Base-by-base conservation (phyloP, 2,113 vertebrate genomes). In the Mesoclemmys tuberculata region DNA sequence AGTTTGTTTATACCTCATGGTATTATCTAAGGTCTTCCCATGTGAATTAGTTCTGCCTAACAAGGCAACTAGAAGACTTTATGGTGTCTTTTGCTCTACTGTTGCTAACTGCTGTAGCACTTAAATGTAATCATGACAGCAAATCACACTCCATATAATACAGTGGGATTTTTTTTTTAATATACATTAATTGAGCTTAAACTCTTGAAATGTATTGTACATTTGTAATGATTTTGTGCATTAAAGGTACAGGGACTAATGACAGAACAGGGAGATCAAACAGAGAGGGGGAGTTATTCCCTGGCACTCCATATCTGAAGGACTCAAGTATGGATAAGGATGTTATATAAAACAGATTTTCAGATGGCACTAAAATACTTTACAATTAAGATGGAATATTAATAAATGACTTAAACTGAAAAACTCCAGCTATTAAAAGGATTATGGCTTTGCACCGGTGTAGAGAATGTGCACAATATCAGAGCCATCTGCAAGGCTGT, bases 381-480 rank as follows among this genome's bases (percentile, higher is more conserved):
- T 90, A 94, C 93, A 97, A 95, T 97, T 97, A 96, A 96, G 91
- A 95, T 58, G 87, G 94, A 97, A 98, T 97, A 97, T 97, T 97
- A 97, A 97, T 95, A 97, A 96, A 95, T 94, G 91, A 90, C 64
- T 96, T 96, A 93, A 94, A 96, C 85, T 77, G 92, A 95, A 95
- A 93, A 94, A 82, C 94, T 93, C 75, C 84, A 90, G 96, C 89
- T 97, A 96, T 97, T 96, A 97, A 91, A 96, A 95, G 94, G 97
- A 98, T 98, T 97, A 97, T 80, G 87, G 90, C 77, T 94, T 91
- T 71, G 85, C 87, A 64, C 82, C 54, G 41, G 61, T 82, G 84
- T 88, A 75, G 31, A 92, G 84, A 93, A 88, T 83, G 82, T 27
- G 31, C 58, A 83, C 58, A 87, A 68, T 82, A 94, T 96, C 95